Evolutionary conservation across 2,113 vertebrate genomes (phyloP), one percentile per base, ranked within the genome.

Genomic region (Thamnaconus septentrionalis): DNA sequence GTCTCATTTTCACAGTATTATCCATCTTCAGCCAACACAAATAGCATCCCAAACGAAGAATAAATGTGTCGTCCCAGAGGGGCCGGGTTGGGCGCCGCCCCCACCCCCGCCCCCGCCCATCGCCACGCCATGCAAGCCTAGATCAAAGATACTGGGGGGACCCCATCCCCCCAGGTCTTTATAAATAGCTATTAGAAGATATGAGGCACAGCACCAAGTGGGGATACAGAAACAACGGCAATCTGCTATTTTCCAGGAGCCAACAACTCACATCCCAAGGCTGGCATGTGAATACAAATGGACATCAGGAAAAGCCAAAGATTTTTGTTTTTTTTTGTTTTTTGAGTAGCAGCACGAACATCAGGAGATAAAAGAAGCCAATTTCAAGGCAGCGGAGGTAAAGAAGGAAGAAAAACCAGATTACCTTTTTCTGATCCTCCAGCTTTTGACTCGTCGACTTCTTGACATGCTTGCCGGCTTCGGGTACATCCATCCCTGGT

Each of bases 391-490:
- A 81, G 65, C 49, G 43, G 51, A 8, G 64, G 53, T 73, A 84
- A 50, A 39, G 9, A 56, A 48, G 48, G 45, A 45, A 48, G 43
- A 7, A 12, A 60, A 41, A 8, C 7, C 18, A 31, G 31, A 58
- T 90, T 95, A 98, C 97, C 96, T 98, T 98, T 73, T 99, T 99
- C 85, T 99, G 97, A 87, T 98, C 97, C 92, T 99, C 97, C 82
- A 98, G 91, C 78, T 99, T 99, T 81, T 99, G 97, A 92, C 94
- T 95, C 75, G 95, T 88, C 64, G 95, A 93, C 93, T 96, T 98
- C 90, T 94, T 98, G 91, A 93, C 94, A 95, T 96, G 96, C 88
- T 92, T 98, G 89, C 80, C 93, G 88, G 92, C 93, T 84, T 98
- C 96, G 77, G 95, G 93, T 94, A 94, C 93, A 93, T 99, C 97